These are phyloP conservation scores for Lagorchestes hirsutus DNA, from an alignment of 2,797 vertebrate genomes.

Conservation along the genomic window DNA sequence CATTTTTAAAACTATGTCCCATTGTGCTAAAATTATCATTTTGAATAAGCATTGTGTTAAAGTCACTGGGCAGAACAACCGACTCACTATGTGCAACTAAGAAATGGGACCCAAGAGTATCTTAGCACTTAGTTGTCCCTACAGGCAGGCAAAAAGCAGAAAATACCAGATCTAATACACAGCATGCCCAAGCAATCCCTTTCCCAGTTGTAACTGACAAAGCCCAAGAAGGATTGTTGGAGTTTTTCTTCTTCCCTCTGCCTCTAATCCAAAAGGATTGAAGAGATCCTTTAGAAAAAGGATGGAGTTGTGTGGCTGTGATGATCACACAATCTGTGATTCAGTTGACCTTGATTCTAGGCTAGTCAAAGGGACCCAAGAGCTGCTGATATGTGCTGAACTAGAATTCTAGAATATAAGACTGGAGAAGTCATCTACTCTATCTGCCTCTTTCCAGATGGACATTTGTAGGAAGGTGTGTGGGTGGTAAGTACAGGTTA, in stretches of 20 bases:
- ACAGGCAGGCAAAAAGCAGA: conserved; percentile 45
- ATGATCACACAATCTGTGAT: background rate
- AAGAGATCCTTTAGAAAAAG: background rate
- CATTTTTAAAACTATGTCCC: conserved; percentile 84
- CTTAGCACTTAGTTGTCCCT: conserved; percentile 69
- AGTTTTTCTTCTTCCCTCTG: background rate
- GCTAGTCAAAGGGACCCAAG: background rate
- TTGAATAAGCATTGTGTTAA: conserved; percentile 84
- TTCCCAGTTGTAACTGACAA: background rate
- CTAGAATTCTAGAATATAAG: background rate
- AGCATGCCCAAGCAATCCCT: conserved; percentile 44
- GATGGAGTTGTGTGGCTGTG: background rate
- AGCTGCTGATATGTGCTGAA: background rate
- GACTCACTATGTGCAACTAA: conserved; percentile 78
- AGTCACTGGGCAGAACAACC: conserved; percentile 77
- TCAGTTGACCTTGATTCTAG: background rate
- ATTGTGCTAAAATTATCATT: conserved; percentile 84
- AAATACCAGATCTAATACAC: background rate
- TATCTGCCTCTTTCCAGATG: background rate
- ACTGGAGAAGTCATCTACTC: background rate
- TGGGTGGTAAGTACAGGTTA: background rate
- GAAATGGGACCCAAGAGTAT: conserved; percentile 56
- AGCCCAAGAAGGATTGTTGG: background rate
- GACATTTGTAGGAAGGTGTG: background rate
- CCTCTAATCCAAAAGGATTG: background rate